These are phyloP conservation scores for Schrankia costaestrigalis DNA, from an alignment of 2,888 invertebrate species.

Conservation along the genomic window DNA sequence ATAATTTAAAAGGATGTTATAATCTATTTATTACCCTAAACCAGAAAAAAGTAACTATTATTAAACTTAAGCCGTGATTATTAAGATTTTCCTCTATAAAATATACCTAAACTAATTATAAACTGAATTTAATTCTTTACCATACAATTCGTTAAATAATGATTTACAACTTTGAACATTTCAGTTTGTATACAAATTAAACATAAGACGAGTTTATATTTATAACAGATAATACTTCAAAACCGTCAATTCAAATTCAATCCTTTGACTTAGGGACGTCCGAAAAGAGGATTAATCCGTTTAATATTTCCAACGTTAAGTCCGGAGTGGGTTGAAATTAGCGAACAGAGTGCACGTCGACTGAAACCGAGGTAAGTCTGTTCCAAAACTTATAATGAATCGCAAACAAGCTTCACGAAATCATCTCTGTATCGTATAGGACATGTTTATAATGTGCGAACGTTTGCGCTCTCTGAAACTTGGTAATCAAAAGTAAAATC, in stretches of 20 bases:
- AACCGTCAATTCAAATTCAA: constrained; percentile 14
- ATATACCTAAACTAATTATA: no score
- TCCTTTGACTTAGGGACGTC: constrained; percentile 15
- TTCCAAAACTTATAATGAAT: constrained; percentile 44
- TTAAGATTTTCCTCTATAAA: no score
- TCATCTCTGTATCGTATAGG: constrained; percentile 26
- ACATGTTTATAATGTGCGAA: constrained; percentile 18
- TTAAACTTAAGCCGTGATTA: no score
- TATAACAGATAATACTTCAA: constrained; percentile 4
- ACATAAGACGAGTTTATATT: constrained; percentile 3
- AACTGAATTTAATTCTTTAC: no score
- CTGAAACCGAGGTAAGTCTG: constrained; percentile 34
- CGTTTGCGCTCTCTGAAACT: no score
- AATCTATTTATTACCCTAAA: no score
- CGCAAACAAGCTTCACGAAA: constrained; percentile 33
- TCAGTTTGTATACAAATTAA: no score
- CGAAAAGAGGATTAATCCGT: constrained; percentile 27
- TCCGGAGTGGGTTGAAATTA: constrained; percentile 20
- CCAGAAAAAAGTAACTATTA: no score
- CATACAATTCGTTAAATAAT: no score
- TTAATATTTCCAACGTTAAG: constrained; percentile 24
- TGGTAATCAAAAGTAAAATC: no score
- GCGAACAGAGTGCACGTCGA: constrained; percentile 23
- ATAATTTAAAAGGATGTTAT: no score
- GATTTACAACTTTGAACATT: no score